phyloP scores from a whole-genome alignment of 1,140 invertebrate species.

The Rhagoletis zephyria region DNA sequence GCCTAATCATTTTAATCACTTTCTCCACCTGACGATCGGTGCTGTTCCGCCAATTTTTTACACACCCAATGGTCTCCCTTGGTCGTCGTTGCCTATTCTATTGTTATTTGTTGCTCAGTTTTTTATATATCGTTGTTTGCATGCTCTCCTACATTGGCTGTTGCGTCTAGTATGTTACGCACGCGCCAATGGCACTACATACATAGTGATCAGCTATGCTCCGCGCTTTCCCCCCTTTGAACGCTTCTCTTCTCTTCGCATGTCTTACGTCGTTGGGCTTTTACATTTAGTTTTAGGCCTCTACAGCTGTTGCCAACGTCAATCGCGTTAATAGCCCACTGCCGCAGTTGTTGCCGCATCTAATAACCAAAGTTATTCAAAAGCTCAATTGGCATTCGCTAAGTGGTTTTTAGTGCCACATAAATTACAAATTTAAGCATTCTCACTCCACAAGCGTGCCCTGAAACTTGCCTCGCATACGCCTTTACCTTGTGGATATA shows the following conservation, averaged over 20 bases:
- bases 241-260: neutral
- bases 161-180: neutral
- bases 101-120: neutral
- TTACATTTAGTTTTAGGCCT: neutral
- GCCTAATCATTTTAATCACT: neutral
- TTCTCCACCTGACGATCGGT: neutral
- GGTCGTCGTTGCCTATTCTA: neutral
- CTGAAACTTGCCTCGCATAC: neutral
- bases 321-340: conserved; percentile 7
- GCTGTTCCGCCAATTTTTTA: neutral
- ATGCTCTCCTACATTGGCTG: neutral
- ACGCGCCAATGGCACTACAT: neutral
- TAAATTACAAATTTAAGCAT: conserved; percentile 43
- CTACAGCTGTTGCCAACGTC: neutral
- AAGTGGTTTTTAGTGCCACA: conserved; percentile 34
- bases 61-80: neutral
- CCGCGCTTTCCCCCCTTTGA: neutral
- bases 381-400: conserved; percentile 25
- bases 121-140: neutral
- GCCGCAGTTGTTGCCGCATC: neutral
- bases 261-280: neutral
- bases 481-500: neutral
- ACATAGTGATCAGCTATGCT: neutral
- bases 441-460: conserved; percentile 1
- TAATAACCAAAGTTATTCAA: conserved; percentile 9